A percentile compares a stretch with the other conserved stretches of the same genome.
Evolutionary conservation across 2,888 invertebrate species (phyloP).

Genomic region (Allacma fusca): DNA sequence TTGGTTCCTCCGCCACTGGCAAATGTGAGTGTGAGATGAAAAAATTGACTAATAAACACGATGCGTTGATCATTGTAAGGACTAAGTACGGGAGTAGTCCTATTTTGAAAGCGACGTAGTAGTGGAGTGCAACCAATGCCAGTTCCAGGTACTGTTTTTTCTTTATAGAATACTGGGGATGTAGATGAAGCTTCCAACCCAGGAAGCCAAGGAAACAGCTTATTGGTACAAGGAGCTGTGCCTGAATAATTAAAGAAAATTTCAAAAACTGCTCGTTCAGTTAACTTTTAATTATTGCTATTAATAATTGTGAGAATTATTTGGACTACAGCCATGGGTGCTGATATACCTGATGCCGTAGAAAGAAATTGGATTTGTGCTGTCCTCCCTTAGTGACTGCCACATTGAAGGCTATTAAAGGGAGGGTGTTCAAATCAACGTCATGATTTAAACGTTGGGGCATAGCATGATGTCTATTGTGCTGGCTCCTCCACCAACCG

Average conservation of each 20-base stretch:
- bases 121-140: background rate
- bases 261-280: too few species aligned
- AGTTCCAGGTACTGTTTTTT: too few species aligned
- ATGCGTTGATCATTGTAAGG: slow-evolving; percentile 26
- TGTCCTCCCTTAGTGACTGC: slow-evolving; percentile 19
- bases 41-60: slow-evolving; percentile 36
- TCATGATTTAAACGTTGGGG: slow-evolving; percentile 57
- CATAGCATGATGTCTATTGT: slow-evolving; percentile 59
- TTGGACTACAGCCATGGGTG: too few species aligned
- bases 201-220: too few species aligned
- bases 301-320: too few species aligned
- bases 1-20: slow-evolving; percentile 45
- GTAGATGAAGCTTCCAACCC: too few species aligned
- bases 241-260: too few species aligned
- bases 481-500: slow-evolving; percentile 54
- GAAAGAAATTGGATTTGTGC: background rate
- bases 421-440: slow-evolving; percentile 56
- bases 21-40: slow-evolving; percentile 43
- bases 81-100: slow-evolving; percentile 43
- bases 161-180: too few species aligned
- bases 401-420: slow-evolving; percentile 51
- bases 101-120: slow-evolving; percentile 46
- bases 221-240: too few species aligned
- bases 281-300: too few species aligned
- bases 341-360: too few species aligned